A percentile compares a stretch with the other conserved stretches of the same genome.
These are phyloP conservation scores for Stenodema calcarata DNA, from an alignment of 2,888 invertebrate genomes.

Conservation along the genomic window DNA sequence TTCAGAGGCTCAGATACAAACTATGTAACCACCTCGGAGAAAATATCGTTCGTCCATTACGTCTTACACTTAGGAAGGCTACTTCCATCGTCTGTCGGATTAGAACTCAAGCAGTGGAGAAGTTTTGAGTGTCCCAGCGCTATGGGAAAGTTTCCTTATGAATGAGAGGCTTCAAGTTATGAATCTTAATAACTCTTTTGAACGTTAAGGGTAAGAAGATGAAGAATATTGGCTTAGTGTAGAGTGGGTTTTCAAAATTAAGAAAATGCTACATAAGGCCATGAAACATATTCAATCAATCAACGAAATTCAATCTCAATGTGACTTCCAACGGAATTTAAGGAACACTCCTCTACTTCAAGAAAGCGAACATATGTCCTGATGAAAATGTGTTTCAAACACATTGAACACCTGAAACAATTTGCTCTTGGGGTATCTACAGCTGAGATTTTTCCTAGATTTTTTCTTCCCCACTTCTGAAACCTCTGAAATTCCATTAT, in stretches of 20 bases:
- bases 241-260: background rate
- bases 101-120: background rate
- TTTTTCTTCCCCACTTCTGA: no score
- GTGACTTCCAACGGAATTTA: background rate
- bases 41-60: background rate
- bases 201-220: background rate
- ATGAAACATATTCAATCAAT: background rate
- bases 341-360: background rate
- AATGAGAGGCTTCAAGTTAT: background rate
- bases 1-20: background rate
- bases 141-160: background rate
- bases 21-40: background rate
- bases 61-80: background rate
- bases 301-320: no score
- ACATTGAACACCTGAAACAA: no score
- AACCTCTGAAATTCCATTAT: no score
- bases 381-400: no score
- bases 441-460: no score
- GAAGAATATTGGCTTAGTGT: background rate
- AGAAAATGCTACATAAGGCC: background rate
- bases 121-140: background rate
- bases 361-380: no score
- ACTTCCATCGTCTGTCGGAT: background rate
- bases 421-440: no score
- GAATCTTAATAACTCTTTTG: slow-evolving; percentile 13